These are phyloP conservation scores for Andinoacara biseriatus DNA, from an alignment of 2,113 vertebrate species.

Conservation along the genomic window DNA sequence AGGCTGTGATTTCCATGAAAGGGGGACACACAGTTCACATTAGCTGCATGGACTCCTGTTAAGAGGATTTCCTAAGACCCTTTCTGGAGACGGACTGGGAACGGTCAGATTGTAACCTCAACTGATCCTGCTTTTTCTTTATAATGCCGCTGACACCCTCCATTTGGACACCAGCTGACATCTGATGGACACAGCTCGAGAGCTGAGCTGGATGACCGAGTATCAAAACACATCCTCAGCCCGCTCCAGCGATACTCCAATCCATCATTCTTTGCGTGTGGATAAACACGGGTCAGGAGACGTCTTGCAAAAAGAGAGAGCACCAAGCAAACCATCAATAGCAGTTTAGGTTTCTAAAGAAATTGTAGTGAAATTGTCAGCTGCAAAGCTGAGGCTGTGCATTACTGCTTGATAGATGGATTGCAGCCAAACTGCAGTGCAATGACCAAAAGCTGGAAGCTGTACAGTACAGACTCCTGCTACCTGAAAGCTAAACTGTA, in stretches of 20 bases:
- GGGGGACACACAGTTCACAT: slow-evolving; percentile 44
- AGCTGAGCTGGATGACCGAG: slow-evolving; percentile 43
- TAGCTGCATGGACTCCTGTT: slow-evolving; percentile 52
- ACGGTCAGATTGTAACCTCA: slow-evolving; percentile 35
- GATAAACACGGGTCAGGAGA: not conserved
- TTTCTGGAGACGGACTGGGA: slow-evolving; percentile 6
- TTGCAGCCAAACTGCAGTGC: not conserved
- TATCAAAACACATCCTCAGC: slow-evolving; percentile 28
- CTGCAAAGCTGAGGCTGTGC: not conserved
- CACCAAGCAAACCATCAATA: not conserved
- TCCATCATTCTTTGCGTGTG: not conserved
- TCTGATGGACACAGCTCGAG: slow-evolving; percentile 38
- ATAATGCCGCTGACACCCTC: slow-evolving; percentile 38
- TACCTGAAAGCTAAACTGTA: not conserved
- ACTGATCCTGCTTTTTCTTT: slow-evolving; percentile 38
- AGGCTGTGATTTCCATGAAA: slow-evolving; percentile 59
- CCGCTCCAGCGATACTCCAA: not conserved
- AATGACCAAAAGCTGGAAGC: not conserved
- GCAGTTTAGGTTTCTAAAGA: not conserved
- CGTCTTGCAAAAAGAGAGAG: not conserved
- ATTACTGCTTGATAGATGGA: not conserved
- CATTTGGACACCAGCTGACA: slow-evolving; percentile 51
- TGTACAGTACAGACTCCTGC: not conserved
- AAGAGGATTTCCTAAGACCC: slow-evolving; percentile 71
- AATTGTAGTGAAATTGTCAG: not conserved